These are phyloP conservation scores for Andrena hattorfiana DNA, from an alignment of 2,888 invertebrate species.

Conservation along the genomic window DNA sequence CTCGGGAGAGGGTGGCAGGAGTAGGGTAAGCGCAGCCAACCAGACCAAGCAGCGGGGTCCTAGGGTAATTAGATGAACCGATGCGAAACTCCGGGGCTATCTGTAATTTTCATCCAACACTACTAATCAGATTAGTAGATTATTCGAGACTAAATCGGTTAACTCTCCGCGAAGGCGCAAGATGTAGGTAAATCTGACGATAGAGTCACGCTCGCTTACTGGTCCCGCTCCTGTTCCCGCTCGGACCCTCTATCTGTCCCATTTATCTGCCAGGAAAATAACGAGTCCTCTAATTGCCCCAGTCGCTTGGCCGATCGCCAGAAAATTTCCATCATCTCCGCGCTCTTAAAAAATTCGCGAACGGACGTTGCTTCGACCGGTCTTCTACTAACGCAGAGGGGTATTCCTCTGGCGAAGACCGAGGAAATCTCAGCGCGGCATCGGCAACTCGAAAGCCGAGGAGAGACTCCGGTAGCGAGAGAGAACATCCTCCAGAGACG, in stretches of 20 bases:
- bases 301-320: constrained; percentile 2
- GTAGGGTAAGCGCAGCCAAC: constrained; percentile 24
- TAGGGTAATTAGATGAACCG: constrained; percentile 71
- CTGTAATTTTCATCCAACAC: constrained; percentile 73
- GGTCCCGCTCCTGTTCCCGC: constrained; percentile 19
- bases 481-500: background rate
- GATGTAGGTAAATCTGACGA: constrained; percentile 65
- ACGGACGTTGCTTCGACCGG: background rate
- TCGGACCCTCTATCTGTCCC: constrained; percentile 36
- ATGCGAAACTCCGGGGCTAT: constrained; percentile 71
- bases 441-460: background rate
- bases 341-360: background rate
- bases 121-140: constrained; percentile 72
- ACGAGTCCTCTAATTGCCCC: constrained; percentile 41
- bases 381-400: background rate
- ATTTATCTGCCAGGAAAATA: constrained; percentile 48
- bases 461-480: background rate
- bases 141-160: constrained; percentile 71
- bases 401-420: background rate
- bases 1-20: background rate
- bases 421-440: background rate
- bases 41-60: constrained; percentile 48
- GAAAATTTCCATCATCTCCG: constrained; percentile 4
- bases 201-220: constrained; percentile 30
- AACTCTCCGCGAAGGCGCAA: constrained; percentile 60